Percentiles rank a stretch among this genome's conserved stretches.
phyloP scores from a whole-genome alignment of 1,140 invertebrate genomes.

The Drosophila quadrilineata region DNA sequence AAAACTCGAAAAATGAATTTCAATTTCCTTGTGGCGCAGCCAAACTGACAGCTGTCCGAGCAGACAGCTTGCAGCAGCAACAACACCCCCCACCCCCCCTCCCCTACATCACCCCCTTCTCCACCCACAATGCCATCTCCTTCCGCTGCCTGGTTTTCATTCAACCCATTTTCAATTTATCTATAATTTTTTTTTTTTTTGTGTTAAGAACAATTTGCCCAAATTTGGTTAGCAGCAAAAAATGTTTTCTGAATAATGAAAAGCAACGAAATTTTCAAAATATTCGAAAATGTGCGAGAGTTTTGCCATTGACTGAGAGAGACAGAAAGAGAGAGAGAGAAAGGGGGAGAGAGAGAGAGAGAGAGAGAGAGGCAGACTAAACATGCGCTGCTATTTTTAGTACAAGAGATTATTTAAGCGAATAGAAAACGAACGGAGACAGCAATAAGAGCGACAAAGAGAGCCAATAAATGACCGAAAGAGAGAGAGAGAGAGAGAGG shows the following conservation, averaged over 20 bases:
- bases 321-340: slow-evolving; percentile 17
- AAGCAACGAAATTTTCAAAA: slow-evolving; percentile 7
- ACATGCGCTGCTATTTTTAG: slow-evolving; percentile 76
- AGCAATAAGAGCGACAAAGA: neutral
- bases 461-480: neutral
- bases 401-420: slow-evolving; percentile 60
- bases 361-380: slow-evolving; percentile 24
- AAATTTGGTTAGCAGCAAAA: slow-evolving; percentile 72
- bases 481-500: neutral
- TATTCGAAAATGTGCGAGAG: slow-evolving; percentile 41
- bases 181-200: no score
- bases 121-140: no score
- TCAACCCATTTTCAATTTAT: no score
- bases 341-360: neutral
- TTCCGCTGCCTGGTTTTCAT: no score
- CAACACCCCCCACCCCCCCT: neutral
- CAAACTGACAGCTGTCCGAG: slow-evolving; percentile 26
- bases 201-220: slow-evolving; percentile 70
- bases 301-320: neutral
- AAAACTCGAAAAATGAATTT: slow-evolving; percentile 3
- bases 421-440: slow-evolving; percentile 22
- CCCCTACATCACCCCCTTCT: neutral
- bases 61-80: no score
- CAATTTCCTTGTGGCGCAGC: neutral
- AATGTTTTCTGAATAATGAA: slow-evolving; percentile 45